Percentiles rank a stretch among this genome's conserved stretches.
Evolutionary conservation across 2,113 vertebrate genomes (phyloP).

Genomic region (Leptobrachium leishanense): DNA sequence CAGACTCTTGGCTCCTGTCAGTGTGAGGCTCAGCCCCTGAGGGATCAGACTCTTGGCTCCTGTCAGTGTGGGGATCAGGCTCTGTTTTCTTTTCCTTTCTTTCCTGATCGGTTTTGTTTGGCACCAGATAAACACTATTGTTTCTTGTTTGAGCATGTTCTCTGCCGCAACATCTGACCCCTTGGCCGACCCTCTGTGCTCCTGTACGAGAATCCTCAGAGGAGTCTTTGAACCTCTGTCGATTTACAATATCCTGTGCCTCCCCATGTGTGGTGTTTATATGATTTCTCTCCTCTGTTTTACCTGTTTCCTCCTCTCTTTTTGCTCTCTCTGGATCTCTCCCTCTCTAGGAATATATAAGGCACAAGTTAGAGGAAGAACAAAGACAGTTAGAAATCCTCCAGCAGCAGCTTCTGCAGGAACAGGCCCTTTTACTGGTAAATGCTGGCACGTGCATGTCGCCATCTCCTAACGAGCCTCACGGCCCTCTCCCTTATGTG

Average conservation of each 20-base stretch:
- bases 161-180: no score
- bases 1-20: no score
- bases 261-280: conserved; percentile 13
- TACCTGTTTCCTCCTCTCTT: conserved; percentile 11
- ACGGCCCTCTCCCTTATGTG: no score
- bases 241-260: not conserved
- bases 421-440: conserved; percentile 93
- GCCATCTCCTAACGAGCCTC: not conserved
- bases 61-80: no score
- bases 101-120: no score
- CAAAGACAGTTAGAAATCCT: conserved; percentile 92
- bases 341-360: conserved; percentile 84
- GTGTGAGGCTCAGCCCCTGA: no score
- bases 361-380: conserved; percentile 91
- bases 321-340: conserved; percentile 39
- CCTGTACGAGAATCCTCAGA: no score
- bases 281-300: conserved; percentile 28
- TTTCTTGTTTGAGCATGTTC: no score
- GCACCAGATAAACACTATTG: no score
- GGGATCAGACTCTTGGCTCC: no score
- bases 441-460: conserved; percentile 47
- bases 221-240: not conserved
- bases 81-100: no score
- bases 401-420: conserved; percentile 93
- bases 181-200: no score